Evolutionary conservation across 2,888 invertebrate species (phyloP).

Genomic region (Pollenia griseotomentosa): DNA sequence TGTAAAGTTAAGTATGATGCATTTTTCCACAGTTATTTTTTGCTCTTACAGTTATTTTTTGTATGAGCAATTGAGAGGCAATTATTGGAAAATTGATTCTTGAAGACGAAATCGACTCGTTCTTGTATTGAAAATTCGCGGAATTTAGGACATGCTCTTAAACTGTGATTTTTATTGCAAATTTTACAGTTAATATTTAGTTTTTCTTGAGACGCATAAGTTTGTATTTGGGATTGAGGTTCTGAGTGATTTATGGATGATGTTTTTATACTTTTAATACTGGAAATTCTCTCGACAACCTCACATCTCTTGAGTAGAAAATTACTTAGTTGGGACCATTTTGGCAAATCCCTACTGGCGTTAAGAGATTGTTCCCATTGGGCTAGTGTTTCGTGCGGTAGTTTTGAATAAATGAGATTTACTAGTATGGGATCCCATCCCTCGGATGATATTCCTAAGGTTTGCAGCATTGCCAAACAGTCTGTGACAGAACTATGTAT

Average conservation of each 20-base stretch:
- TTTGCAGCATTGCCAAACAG: conserved; percentile 1
- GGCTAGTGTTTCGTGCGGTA: not conserved
- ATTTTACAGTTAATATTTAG: not conserved
- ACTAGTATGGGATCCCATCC: too few relatives aligned
- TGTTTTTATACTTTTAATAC: not conserved
- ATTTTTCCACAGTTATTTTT: not conserved
- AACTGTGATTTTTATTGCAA: too few relatives aligned
- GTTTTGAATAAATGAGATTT: not conserved
- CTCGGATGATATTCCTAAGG: not conserved
- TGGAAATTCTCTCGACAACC: not conserved
- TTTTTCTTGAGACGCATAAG: not conserved
- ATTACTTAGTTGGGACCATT: conserved; percentile 1
- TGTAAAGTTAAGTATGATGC: not conserved
- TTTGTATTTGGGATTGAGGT: not conserved
- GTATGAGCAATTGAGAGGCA: not conserved
- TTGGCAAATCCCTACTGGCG: not conserved
- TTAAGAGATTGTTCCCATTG: not conserved
- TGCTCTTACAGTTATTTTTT: not conserved
- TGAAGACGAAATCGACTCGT: not conserved
- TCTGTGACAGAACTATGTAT: conserved; percentile 24
- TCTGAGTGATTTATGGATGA: not conserved
- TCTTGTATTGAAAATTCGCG: not conserved
- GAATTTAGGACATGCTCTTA: not conserved
- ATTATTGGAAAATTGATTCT: not conserved
- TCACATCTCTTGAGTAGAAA: not conserved